phyloP scores from a whole-genome alignment of 1,140 invertebrate species.

The Aphelenchoides fujianensis region DNA sequence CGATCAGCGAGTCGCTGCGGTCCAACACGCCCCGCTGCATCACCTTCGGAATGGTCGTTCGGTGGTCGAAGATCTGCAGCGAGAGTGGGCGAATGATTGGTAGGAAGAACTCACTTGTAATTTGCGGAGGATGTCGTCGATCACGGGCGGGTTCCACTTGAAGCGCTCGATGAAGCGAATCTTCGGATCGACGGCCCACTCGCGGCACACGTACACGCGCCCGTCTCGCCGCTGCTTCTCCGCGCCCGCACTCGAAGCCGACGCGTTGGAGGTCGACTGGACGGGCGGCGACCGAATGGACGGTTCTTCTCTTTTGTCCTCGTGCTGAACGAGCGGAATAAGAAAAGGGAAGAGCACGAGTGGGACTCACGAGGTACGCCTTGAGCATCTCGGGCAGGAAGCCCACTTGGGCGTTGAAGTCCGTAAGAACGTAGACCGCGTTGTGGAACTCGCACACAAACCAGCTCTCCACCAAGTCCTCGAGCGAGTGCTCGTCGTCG shows the following conservation, averaged over 20 bases:
- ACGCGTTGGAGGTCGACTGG: constrained; percentile 16
- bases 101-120: constrained; percentile 36
- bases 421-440: constrained; percentile 50
- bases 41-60: constrained; percentile 98
- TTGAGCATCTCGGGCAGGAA: constrained; percentile 57
- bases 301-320: constrained; percentile 22
- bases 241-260: constrained; percentile 24
- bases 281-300: constrained; percentile 8
- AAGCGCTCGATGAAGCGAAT: constrained; percentile 71
- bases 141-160: constrained; percentile 53
- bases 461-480: constrained; percentile 35
- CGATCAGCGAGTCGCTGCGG: constrained; percentile 78
- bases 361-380: constrained; percentile 26
- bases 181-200: constrained; percentile 95
- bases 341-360: not conserved
- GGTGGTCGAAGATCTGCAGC: constrained; percentile 84
- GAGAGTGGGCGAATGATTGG: not conserved
- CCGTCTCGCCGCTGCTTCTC: constrained; percentile 75
- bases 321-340: not conserved
- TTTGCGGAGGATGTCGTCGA: constrained; percentile 57
- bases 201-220: constrained; percentile 86
- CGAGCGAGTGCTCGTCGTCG: constrained; percentile 4
- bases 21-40: constrained; percentile 95
- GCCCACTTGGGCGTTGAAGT: constrained; percentile 59
- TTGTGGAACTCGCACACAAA: constrained; percentile 58